Base-by-base conservation (phyloP, 2,113 vertebrate genomes). In the Sebastes schlegelii region DNA sequence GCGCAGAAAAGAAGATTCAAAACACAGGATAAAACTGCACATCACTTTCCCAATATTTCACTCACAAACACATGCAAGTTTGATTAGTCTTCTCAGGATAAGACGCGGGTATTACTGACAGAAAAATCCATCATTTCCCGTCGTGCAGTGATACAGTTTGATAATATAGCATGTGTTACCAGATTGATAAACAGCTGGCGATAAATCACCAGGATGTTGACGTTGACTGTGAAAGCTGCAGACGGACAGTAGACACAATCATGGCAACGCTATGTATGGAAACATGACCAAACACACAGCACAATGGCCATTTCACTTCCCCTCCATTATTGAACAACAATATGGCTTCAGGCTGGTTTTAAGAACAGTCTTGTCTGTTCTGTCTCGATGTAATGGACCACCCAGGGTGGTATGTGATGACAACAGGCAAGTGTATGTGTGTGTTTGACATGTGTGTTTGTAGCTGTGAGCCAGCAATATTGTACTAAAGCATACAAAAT, bases 371-470 rank as follows among this genome's bases (percentile, higher is more conserved):
- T 51, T 46, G 4, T 63, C 62, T 77, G 57, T 61, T 77, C n/a
- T 55, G 46, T 77, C 66, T 79, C 81, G 63, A 82, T 42, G 48
- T 42, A 49, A 48, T 1, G 3, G 87, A 87, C 92, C 89, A 92
- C 89, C 77, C 86, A 81, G 65, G 13, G 21, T 51, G 77, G 61
- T 12, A 9, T n/a, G 40, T 7, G 19, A 49, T 8, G 43, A 90
- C 64, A 71, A 23, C 17, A 40, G 54, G 23, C 10, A 54, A 74
- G 62, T 21, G 49, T 67, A 12, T 66, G 42, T 19, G 51, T 42
- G 42, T 17, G 12, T 79, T 4, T 85, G 63, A 69, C 79, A 73
- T 77, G 46, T 26, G 19, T 82, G 79, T 81, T 60, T 88, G 83
- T 80, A 68, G 78, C 83, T 21, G 67, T 63, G 43, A n/a, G 48